Conservation (phyloP, 37 sponge, comb jelly and placozoan genomes). For the Beroe forskalii region DNA sequence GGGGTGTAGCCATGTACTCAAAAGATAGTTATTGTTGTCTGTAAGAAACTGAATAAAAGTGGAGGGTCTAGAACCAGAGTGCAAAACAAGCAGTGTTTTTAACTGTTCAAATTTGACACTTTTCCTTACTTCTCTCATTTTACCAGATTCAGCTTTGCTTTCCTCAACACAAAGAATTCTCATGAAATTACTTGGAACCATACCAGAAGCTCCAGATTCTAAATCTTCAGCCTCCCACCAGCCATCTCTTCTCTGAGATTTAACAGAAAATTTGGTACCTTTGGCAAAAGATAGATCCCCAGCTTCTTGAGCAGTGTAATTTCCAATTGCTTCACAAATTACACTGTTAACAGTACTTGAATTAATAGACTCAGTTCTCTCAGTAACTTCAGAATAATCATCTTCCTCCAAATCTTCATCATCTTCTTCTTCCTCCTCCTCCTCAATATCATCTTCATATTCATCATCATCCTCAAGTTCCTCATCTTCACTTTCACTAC, state of each 20-base stretch:
- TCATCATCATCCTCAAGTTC: slow-evolving; percentile 40
- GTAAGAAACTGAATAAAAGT: neutral
- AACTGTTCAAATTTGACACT: slow-evolving; percentile 44
- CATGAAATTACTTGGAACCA: slow-evolving; percentile 52
- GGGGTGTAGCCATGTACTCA: slow-evolving; percentile 64
- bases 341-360: slow-evolving; percentile 22
- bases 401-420: slow-evolving; percentile 44
- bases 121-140: neutral
- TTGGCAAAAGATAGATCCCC: slow-evolving; percentile 38
- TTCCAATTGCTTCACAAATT: slow-evolving; percentile 49
- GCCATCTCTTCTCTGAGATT: slow-evolving; percentile 39
- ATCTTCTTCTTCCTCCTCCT: neutral
- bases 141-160: neutral
- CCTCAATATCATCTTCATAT: slow-evolving; percentile 2
- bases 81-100: neutral
- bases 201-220: slow-evolving; percentile 2
- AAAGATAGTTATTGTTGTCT: slow-evolving; percentile 10
- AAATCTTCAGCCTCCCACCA: slow-evolving; percentile 64
- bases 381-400: neutral
- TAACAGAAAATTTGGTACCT: slow-evolving; percentile 23
- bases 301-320: slow-evolving; percentile 57
- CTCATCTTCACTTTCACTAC: slow-evolving; percentile 11
- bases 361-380: neutral
- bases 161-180: neutral
- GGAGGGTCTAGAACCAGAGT: slow-evolving; percentile 49